Evolutionary conservation across 1,140 invertebrate species (phyloP).

Genomic region (Vollenhovia emeryi): DNA sequence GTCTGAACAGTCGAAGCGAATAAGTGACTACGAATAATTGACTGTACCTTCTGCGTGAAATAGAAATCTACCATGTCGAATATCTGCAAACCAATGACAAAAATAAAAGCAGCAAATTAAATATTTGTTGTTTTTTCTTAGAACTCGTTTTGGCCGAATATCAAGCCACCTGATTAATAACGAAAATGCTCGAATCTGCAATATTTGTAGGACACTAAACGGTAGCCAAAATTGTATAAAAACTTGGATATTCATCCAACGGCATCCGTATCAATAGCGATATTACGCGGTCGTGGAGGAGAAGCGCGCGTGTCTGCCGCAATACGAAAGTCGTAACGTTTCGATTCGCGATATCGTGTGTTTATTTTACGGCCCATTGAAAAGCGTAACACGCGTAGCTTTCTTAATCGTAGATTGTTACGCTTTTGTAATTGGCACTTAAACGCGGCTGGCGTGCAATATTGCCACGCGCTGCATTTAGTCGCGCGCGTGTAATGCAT

Average conservation of each 20-base stretch:
- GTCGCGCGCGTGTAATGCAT: slow-evolving; percentile 35
- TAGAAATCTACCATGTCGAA: not conserved
- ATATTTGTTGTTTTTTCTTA: not conserved
- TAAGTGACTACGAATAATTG: not conserved
- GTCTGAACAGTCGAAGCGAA: not conserved
- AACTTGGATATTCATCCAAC: not conserved
- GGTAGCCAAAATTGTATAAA: not conserved
- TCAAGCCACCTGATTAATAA: slow-evolving; percentile 21
- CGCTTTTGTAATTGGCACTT: slow-evolving; percentile 72
- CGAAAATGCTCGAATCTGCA: not conserved
- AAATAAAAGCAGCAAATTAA: not conserved
- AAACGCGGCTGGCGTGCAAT: slow-evolving; percentile 61
- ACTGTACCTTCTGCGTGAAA: not conserved
- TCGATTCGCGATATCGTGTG: slow-evolving; percentile 57
- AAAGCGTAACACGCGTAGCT: slow-evolving; percentile 68
- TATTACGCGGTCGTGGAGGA: not conserved
- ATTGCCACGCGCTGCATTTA: slow-evolving; percentile 29
- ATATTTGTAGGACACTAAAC: not conserved
- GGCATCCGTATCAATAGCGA: not conserved
- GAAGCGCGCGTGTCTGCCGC: not conserved
- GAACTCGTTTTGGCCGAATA: not conserved
- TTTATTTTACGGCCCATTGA: slow-evolving; percentile 73
- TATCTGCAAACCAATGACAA: not conserved
- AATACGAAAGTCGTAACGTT: slow-evolving; percentile 41
- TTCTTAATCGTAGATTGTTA: slow-evolving; percentile 69